Evolutionary conservation across 1,140 invertebrate species (phyloP), one percentile per base, ranked within the genome.

Genomic region (Atta colombica): DNA sequence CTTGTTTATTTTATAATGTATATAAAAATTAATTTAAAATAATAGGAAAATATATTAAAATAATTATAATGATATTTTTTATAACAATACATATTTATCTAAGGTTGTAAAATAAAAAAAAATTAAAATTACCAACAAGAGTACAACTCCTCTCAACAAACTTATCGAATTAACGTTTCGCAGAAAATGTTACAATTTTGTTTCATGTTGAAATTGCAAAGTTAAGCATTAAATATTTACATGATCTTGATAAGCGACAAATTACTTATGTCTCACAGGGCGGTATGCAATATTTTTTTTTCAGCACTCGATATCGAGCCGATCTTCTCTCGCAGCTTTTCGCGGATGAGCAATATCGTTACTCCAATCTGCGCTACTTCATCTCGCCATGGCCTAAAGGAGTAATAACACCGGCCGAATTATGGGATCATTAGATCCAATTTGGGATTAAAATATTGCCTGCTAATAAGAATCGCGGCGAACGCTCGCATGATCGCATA

Each of bases 401-500:
- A 55, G 28, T 66, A 87, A 90, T 85, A 85, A 85, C 61, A 61
- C 74, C 28, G 31, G 49, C 66, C 80, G 86, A 87, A 87, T 90
- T 87, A 85, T 51, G 69, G 78, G 66, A 89, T 92, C 89, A 92
- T 94, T 94, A 93, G 91, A 89, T 91, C 91, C 92, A 93, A 93
- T 94, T 94, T 94, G 89, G 86, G 91, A 94, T 94, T 94, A 94
- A 95, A 94, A 94, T 94, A 95, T 94, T 94, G 94, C 93, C 93
- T 94, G 94, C 92, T 94, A 95, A 94, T 94, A 94, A 94, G 94
- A 91, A 92, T 90, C 87, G 89, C 71, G 85, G 68, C 77, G 61
- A 25, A 60, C 51, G 85, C 61, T 84, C 87, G 61, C 69, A 45
- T 31, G 7, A 39, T 77, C 77, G 63, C 71, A 91, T 93, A 92